Conservation (phyloP, 1,140 invertebrate species). For the Sweltsa coloradensis region DNA sequence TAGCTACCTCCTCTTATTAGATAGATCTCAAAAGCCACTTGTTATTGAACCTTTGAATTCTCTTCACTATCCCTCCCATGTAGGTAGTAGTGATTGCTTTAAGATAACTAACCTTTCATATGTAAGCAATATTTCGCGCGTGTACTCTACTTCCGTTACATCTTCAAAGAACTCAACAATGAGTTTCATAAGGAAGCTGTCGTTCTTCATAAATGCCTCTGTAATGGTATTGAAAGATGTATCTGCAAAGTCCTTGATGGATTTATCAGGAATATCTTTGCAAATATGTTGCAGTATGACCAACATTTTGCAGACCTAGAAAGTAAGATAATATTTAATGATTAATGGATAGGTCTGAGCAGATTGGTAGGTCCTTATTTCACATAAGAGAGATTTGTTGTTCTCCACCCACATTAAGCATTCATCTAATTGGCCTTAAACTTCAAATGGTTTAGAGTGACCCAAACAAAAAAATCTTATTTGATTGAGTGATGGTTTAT, state of each 20-base stretch:
- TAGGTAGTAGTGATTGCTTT: too few species aligned
- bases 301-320: constrained; percentile 39
- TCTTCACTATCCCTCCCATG: too few species aligned
- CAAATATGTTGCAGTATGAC: constrained; percentile 39
- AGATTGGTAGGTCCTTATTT: too few species aligned
- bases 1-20: too few species aligned
- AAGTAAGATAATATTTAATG: constrained; percentile 5
- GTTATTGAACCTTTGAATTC: too few species aligned
- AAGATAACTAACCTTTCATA: constrained; percentile 25
- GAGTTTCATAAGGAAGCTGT: constrained; percentile 34
- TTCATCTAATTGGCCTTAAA: too few species aligned
- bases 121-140: constrained; percentile 19
- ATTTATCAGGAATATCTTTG: constrained; percentile 33
- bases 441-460: too few species aligned
- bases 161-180: constrained; percentile 42
- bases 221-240: constrained; percentile 35
- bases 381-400: background rate
- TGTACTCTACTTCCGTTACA: constrained; percentile 29
- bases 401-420: too few species aligned
- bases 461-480: too few species aligned
- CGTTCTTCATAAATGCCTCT: constrained; percentile 32
- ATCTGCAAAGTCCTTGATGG: constrained; percentile 34
- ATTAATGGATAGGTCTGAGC: constrained; percentile 1
- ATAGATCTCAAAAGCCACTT: too few species aligned
- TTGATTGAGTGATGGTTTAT: too few species aligned